Percentiles rank a stretch among this genome's conserved stretches.
Conservation (phyloP, 2,797 vertebrate genomes). For the Sparidentex hasta region DNA sequence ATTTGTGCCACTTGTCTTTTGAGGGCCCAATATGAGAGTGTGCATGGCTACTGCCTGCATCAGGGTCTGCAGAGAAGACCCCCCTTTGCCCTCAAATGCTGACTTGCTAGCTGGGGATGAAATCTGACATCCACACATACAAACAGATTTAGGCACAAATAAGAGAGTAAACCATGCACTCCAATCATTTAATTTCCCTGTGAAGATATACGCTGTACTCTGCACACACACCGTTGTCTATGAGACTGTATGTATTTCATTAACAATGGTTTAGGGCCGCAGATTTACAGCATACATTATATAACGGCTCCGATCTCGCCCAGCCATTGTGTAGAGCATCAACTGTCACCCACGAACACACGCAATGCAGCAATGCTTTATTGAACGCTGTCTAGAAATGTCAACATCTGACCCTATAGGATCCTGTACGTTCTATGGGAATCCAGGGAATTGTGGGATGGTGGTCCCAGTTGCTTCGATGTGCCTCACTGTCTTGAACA, state of each 20-base stretch:
- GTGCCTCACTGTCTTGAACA: slow-evolving; percentile 25
- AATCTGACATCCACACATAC: slow-evolving; percentile 10
- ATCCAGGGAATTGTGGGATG: slow-evolving; percentile 21
- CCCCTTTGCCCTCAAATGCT: slow-evolving; percentile 38
- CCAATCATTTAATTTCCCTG: slow-evolving; percentile 10
- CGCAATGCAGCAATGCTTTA: background rate
- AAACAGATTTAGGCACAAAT: slow-evolving; percentile 8
- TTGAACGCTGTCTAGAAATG: slow-evolving; percentile 13
- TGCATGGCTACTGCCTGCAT: slow-evolving; percentile 26
- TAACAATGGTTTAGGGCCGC: slow-evolving; percentile 4
- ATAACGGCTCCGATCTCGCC: background rate
- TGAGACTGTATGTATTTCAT: slow-evolving; percentile 12
- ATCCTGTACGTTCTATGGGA: slow-evolving; percentile 19
- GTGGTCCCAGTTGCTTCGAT: slow-evolving; percentile 36
- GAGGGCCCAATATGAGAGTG: slow-evolving; percentile 20
- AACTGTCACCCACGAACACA: slow-evolving; percentile 4
- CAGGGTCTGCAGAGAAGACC: slow-evolving; percentile 16
- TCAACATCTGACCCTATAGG: slow-evolving; percentile 23
- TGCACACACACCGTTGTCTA: background rate
- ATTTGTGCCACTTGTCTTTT: slow-evolving; percentile 50
- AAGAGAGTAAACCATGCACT: background rate
- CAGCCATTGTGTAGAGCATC: background rate
- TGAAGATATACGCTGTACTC: background rate
- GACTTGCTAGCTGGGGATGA: background rate
- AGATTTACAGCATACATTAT: background rate